Conservation (phyloP, 2,797 vertebrate species). For the Cryptoblepharus egeriae region DNA sequence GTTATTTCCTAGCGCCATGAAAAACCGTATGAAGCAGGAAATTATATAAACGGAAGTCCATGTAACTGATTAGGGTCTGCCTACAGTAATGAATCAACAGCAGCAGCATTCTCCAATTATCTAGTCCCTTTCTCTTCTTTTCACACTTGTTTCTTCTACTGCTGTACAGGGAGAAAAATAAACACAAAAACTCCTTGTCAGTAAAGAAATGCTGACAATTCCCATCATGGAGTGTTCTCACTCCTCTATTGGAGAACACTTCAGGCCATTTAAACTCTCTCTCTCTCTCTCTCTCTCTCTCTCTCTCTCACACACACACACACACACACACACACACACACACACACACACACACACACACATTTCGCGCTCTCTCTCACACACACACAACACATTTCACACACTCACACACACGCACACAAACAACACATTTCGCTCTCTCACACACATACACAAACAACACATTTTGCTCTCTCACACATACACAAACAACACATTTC, state of each 20-base stretch:
- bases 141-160: background rate
- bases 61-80: background rate
- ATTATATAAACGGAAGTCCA: background rate
- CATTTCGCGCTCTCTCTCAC: no score
- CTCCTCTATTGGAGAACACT: background rate
- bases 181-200: background rate
- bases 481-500: no score
- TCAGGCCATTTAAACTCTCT: background rate
- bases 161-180: background rate
- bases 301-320: no score
- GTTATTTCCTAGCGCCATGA: background rate
- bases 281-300: no score
- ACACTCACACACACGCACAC: no score
- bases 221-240: background rate
- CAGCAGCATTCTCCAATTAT: background rate
- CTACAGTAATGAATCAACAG: constrained; percentile 1
- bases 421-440: no score
- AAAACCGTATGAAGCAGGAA: constrained; percentile 7
- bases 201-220: background rate
- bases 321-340: no score
- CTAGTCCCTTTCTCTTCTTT: background rate
- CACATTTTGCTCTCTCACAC: no score
- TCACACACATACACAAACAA: no score
- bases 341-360: no score
- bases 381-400: no score